Conservation (phyloP, 2,888 invertebrate genomes). For the Andrena camellia region DNA sequence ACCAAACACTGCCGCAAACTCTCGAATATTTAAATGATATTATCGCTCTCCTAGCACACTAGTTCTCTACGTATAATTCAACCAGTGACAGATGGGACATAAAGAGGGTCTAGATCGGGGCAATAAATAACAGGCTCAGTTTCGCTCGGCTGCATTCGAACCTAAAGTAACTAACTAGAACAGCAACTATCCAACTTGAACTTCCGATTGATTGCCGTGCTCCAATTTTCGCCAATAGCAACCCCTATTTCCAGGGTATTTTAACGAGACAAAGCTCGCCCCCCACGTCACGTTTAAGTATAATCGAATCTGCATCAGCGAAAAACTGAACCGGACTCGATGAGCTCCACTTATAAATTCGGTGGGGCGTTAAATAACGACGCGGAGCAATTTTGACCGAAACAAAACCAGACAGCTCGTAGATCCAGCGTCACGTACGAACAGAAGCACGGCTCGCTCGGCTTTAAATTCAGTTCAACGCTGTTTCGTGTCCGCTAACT, state of each 20-base stretch:
- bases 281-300: neutral
- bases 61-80: neutral
- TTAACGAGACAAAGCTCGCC: neutral
- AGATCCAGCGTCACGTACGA: constrained; percentile 5
- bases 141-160: constrained; percentile 1
- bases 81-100: constrained; percentile 9
- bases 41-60: neutral
- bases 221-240: constrained; percentile 4
- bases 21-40: neutral
- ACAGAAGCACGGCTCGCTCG: constrained; percentile 2
- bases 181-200: constrained; percentile 12
- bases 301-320: neutral
- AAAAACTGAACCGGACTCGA: neutral
- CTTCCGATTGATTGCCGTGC: constrained; percentile 34
- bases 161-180: constrained; percentile 17
- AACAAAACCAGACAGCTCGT: neutral
- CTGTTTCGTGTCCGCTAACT: neutral
- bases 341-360: neutral
- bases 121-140: constrained; percentile 33
- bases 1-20: no score
- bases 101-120: neutral
- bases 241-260: constrained; percentile 4
- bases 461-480: constrained; percentile 6
- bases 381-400: neutral
- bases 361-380: neutral